Conservation (phyloP, 1,140 invertebrate species). For the Ctenoplectra terminalis region DNA sequence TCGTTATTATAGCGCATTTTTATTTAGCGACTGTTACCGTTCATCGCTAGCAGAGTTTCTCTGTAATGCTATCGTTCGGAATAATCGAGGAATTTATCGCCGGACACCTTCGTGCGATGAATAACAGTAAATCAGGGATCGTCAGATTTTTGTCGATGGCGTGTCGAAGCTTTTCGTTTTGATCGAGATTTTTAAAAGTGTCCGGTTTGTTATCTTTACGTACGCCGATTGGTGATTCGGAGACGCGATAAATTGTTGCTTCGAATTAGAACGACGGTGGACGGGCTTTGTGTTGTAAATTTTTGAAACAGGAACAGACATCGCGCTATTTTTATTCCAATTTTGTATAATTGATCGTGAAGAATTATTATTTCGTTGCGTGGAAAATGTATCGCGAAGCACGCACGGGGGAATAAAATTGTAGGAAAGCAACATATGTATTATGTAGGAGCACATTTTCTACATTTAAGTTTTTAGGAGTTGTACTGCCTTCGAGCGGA, state of each 20-base stretch:
- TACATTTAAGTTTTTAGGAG: background rate
- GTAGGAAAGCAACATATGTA: background rate
- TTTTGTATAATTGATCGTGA: no score
- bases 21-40: slow-evolving; percentile 61
- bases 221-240: background rate
- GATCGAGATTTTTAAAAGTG: background rate
- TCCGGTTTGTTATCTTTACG: background rate
- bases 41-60: slow-evolving; percentile 21
- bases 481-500: background rate
- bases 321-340: no score
- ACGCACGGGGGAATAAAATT: no score
- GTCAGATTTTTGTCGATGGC: background rate
- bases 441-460: background rate
- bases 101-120: background rate
- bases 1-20: slow-evolving; percentile 73
- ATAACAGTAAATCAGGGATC: slow-evolving; percentile 6
- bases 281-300: no score
- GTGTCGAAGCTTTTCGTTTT: background rate
- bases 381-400: no score
- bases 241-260: background rate
- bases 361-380: no score
- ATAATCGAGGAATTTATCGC: slow-evolving; percentile 49
- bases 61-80: slow-evolving; percentile 38
- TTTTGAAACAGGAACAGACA: no score
- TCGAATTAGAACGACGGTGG: background rate